Evolutionary conservation across 2,888 invertebrate genomes (phyloP).

Genomic region (Pegoplata infirma): DNA sequence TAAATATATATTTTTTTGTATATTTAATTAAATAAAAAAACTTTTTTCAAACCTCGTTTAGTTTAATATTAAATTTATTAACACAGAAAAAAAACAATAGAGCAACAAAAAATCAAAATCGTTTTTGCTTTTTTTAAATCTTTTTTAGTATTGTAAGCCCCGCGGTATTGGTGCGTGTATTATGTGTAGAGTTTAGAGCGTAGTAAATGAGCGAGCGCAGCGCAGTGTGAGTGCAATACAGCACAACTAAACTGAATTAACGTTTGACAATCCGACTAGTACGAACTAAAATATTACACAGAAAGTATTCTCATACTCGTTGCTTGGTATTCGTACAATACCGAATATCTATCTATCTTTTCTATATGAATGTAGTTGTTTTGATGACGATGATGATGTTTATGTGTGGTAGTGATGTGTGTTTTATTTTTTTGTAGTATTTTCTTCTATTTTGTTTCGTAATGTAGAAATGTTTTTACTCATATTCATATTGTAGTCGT

Average conservation of each 20-base stretch:
- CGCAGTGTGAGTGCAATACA: constrained; percentile 57
- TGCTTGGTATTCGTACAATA: constrained; percentile 13
- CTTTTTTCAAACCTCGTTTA: constrained; percentile 56
- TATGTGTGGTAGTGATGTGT: constrained; percentile 4
- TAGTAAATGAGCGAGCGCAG: constrained; percentile 42
- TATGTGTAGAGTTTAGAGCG: constrained; percentile 45
- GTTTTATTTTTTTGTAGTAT: constrained; percentile 1
- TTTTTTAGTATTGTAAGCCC: constrained; percentile 25
- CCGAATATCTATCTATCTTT: constrained; percentile 14
- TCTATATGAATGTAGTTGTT: constrained; percentile 17
- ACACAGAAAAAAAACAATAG: constrained; percentile 32
- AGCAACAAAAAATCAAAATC: constrained; percentile 61
- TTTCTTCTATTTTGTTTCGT: constrained; percentile 18
- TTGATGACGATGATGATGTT: constrained; percentile 15
- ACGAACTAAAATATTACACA: constrained; percentile 5
- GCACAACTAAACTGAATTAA: constrained; percentile 59
- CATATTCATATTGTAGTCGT: constrained; percentile 3
- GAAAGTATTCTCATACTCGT: constrained; percentile 37
- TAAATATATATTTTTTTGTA: constrained; percentile 1
- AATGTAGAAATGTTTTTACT: constrained; percentile 30
- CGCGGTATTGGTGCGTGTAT: constrained; percentile 53
- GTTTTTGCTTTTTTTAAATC: constrained; percentile 13
- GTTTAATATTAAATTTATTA: constrained; percentile 39
- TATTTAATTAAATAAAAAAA: constrained; percentile 28
- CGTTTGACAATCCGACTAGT: constrained; percentile 30